phyloP scores from a whole-genome alignment of 2,797 vertebrate species.

The Eulemur coronatus region DNA sequence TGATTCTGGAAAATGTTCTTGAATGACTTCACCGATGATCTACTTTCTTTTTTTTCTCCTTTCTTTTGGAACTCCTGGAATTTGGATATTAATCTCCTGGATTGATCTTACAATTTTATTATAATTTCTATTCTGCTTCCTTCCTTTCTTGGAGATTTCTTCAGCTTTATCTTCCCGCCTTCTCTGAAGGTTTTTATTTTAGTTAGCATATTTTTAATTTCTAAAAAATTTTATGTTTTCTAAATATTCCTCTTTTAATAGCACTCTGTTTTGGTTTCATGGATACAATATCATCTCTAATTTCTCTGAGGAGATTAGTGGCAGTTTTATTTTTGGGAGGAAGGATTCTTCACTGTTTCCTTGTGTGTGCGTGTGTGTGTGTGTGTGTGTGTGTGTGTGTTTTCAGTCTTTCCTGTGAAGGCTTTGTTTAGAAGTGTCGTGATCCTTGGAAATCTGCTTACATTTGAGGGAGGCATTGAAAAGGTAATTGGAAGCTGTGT shows the following conservation, averaged over 20 bases:
- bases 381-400: not conserved
- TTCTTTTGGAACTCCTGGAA: constrained; percentile 3
- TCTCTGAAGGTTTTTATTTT: not conserved
- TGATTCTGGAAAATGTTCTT: not conserved
- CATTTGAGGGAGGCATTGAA: not conserved
- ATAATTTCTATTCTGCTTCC: not conserved
- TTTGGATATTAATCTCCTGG: not conserved
- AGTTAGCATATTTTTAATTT: constrained; percentile 45
- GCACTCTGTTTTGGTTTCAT: not conserved
- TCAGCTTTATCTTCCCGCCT: not conserved
- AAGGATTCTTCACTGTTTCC: not conserved
- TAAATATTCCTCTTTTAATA: not conserved
- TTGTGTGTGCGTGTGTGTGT: not conserved
- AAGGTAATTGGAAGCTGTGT: not conserved
- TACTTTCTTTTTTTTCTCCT: not conserved
- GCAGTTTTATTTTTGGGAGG: not conserved
- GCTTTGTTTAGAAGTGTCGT: not conserved
- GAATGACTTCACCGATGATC: not conserved
- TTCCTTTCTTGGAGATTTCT: not conserved
- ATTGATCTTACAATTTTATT: not conserved
- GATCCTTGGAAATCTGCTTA: not conserved
- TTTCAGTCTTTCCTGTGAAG: not conserved
- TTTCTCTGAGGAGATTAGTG: not conserved
- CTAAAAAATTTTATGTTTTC: constrained; percentile 7
- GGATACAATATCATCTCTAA: not conserved